Percentiles rank a stretch among this genome's conserved stretches.
These are phyloP conservation scores for Odontophorus gujanensis DNA, from an alignment of 2,113 vertebrate genomes.

Conservation along the genomic window DNA sequence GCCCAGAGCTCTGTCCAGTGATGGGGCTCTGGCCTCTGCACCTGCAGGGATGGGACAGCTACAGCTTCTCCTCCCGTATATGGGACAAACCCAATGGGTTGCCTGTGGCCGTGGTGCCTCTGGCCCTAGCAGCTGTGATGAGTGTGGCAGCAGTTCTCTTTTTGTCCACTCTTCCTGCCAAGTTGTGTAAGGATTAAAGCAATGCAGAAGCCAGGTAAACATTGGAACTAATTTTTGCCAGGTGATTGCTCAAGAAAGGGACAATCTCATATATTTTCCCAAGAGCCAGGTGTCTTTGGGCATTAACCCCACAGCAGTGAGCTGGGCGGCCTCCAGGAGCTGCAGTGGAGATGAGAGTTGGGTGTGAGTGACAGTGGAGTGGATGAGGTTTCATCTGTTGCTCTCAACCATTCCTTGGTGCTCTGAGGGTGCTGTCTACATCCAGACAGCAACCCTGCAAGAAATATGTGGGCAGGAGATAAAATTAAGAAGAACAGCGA, in stretches of 20 bases:
- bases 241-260: background rate
- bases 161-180: background rate
- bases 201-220: background rate
- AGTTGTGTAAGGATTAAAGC: background rate
- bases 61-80: too few relatives aligned
- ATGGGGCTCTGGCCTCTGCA: too few relatives aligned
- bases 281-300: too few relatives aligned
- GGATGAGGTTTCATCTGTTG: background rate
- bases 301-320: too few relatives aligned
- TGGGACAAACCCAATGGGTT: background rate
- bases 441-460: background rate
- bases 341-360: background rate
- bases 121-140: rapidly evolving
- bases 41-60: too few relatives aligned
- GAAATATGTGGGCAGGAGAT: background rate
- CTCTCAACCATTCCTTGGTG: background rate
- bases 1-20: too few relatives aligned
- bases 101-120: background rate
- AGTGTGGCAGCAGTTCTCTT: background rate
- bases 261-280: background rate
- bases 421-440: background rate
- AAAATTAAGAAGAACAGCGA: background rate
- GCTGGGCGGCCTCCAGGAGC: background rate
- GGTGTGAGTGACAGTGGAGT: background rate
- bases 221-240: rapidly evolving